Conservation (phyloP, 2,888 invertebrate species). For the Therioaphis trifolii region DNA sequence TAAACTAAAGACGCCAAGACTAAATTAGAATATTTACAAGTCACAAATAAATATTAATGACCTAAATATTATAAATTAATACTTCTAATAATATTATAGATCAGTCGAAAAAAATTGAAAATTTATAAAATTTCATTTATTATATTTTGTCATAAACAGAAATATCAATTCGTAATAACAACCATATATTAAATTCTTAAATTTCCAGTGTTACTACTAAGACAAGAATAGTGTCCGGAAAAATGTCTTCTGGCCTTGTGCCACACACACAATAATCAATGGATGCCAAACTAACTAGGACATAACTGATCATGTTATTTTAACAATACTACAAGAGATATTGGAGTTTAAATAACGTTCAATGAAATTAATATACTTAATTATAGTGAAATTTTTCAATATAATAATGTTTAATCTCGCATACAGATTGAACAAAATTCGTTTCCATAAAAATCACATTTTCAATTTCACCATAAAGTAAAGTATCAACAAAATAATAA, state of each 20-base stretch:
- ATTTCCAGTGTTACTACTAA: conserved; percentile 53
- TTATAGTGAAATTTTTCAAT: no score
- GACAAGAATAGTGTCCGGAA: conserved; percentile 60
- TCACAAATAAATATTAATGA: conserved; percentile 41
- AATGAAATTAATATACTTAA: no score
- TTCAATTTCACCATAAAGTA: no score
- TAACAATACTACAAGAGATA: conserved; percentile 19
- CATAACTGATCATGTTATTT: conserved; percentile 40
- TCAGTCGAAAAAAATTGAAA: no score
- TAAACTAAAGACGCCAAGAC: conserved; percentile 48
- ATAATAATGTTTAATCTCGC: no score
- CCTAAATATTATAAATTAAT: conserved; percentile 48
- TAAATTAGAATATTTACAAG: conserved; percentile 47
- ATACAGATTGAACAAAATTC: no score
- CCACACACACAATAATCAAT: conserved; percentile 54
- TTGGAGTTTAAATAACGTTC: neutral
- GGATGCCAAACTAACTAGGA: conserved; percentile 61
- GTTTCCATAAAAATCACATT: no score
- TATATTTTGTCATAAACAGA: neutral
- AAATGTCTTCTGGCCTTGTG: conserved; percentile 59
- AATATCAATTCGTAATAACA: neutral
- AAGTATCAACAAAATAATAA: no score
- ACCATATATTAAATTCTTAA: conserved; percentile 31
- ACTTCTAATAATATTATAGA: neutral
- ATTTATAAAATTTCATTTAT: neutral